Evolutionary conservation across 2,888 invertebrate species (phyloP), one percentile per base, ranked within the genome.

Genomic region (Sesia apiformis): DNA sequence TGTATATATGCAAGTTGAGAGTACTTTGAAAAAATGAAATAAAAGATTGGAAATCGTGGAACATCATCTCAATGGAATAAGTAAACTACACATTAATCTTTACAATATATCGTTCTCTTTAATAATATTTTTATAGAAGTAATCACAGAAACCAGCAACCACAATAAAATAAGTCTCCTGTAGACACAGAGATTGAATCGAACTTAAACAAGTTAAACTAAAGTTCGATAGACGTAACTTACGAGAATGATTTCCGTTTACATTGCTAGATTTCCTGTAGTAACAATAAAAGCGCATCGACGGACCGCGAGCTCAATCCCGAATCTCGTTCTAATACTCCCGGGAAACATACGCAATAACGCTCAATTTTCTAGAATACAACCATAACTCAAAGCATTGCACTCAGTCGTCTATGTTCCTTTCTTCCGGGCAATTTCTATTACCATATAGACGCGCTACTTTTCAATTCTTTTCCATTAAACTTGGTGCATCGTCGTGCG

Each of bases 401-500:
- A 83, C 85, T 84, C 78, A 75, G 84, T 81, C 84, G 82, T 81
- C 81, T 84, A 77, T 83, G 80, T 82, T 87, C 80, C 81, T 85
- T 87, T 87, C 88, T 88, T 86, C 86, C 87, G 79, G 86, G 82
- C 87, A 86, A 88, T 88, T 87, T 89, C 84, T 87, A 89, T 89
- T 89, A 88, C 87, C 89, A 89, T 89, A 89, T 88, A 89, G 89
- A 89, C 83, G 80, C 81, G 87, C 85, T 86, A 86, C 86, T 89
- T 88, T 88, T 89, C 88, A 88, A 88, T 88, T 88, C 89, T 88
- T 88, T 88, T 88, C 88, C 87, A 89, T 88, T 89, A 88, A 88
- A 89, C 80, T 89, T 84, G 84, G 83, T 84, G 83, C 86, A 86
- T 84, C 80, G 84, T 69, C 67, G 78, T 84, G 86, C 85, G 85